Percentiles rank a stretch among this genome's conserved stretches.
phyloP scores from a whole-genome alignment of 2,797 vertebrate species.

The Oreonectes daqikongensis region DNA sequence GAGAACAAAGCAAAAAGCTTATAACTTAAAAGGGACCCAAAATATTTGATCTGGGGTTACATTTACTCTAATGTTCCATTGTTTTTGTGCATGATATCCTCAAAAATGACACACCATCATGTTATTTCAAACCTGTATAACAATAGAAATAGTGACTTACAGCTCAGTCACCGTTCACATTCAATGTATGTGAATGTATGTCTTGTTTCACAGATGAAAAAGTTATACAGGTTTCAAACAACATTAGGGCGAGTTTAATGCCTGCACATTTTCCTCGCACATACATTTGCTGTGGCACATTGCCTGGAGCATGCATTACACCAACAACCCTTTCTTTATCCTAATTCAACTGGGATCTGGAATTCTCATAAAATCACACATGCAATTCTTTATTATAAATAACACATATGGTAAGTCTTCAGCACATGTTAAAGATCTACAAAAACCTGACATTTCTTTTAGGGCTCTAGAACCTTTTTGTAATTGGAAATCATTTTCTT shows the following conservation, averaged over 20 bases:
- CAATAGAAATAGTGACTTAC: too few species aligned
- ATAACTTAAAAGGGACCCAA: not conserved
- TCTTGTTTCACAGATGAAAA: not conserved
- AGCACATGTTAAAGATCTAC: constrained; percentile 20
- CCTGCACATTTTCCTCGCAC: not conserved
- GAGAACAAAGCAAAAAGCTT: constrained; percentile 13
- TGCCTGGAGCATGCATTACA: constrained; percentile 5
- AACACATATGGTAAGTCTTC: constrained; percentile 17
- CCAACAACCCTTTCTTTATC: constrained; percentile 6
- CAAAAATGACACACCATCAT: not conserved
- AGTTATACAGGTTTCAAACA: not conserved
- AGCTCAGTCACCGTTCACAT: too few species aligned
- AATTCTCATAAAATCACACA: constrained; percentile 30
- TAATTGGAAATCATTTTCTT: constrained; percentile 43
- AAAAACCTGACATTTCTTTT: constrained; percentile 33
- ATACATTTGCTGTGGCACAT: not conserved
- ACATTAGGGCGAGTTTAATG: not conserved
- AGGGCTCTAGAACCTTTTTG: constrained; percentile 39
- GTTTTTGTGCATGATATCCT: too few species aligned
- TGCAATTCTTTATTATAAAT: constrained; percentile 29
- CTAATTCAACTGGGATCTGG: constrained; percentile 27
- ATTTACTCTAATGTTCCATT: not conserved
- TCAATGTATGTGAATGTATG: not conserved
- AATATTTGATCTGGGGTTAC: not conserved
- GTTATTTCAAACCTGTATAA: not conserved